These are phyloP conservation scores for Hypomecis punctinalis DNA, from an alignment of 2,888 invertebrate genomes.

Conservation along the genomic window DNA sequence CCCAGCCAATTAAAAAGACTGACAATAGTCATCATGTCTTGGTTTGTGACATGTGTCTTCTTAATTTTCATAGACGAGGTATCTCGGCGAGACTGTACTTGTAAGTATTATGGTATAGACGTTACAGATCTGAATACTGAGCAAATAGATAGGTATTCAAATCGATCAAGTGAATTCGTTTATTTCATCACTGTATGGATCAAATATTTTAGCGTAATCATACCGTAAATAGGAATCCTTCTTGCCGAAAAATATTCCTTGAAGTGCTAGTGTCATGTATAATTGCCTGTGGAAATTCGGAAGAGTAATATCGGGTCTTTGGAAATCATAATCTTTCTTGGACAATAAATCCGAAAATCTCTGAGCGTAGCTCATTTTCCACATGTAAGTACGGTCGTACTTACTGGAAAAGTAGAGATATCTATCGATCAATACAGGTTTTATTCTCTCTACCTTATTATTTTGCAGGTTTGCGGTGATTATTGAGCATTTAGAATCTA, in stretches of 20 bases:
- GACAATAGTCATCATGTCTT: too few relatives aligned
- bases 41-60: too few relatives aligned
- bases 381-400: background rate
- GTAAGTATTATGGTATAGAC: too few relatives aligned
- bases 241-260: constrained; percentile 65
- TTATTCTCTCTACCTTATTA: background rate
- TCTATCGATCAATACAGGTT: background rate
- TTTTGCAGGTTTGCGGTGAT: background rate
- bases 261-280: constrained; percentile 51
- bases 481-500: background rate
- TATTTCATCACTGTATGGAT: too few relatives aligned
- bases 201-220: too few relatives aligned
- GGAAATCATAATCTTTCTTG: constrained; percentile 56
- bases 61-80: too few relatives aligned
- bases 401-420: background rate
- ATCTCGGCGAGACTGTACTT: too few relatives aligned
- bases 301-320: constrained; percentile 52
- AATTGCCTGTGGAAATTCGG: constrained; percentile 68
- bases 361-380: constrained; percentile 17
- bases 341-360: constrained; percentile 49
- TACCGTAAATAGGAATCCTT: constrained; percentile 59
- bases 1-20: too few relatives aligned
- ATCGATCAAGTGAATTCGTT: too few relatives aligned
- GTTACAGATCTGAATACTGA: too few relatives aligned
- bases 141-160: too few relatives aligned